phyloP scores from a whole-genome alignment of 2,797 vertebrate species.

The Tokudaia muenninki region DNA sequence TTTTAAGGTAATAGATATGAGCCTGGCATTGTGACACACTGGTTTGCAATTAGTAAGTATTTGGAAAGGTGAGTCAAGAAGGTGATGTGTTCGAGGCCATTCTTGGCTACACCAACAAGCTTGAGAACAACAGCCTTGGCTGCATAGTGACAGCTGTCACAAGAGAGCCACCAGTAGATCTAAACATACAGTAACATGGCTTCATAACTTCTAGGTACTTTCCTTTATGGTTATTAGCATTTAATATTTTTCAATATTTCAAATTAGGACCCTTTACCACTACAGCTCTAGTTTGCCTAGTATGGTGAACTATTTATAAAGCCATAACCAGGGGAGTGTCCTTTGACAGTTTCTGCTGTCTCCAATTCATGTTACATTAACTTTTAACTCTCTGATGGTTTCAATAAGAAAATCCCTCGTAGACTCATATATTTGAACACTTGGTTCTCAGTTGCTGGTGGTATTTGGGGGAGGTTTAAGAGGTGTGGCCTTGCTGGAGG shows the following conservation, averaged over 20 bases:
- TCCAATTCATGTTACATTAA: conserved; percentile 42
- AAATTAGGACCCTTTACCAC: conserved; percentile 52
- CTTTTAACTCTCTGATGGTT: not conserved
- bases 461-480: too few relatives aligned
- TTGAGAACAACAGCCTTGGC: not conserved
- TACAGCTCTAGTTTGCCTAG: conserved; percentile 36
- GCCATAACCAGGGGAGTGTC: not conserved
- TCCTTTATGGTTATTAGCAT: conserved; percentile 43
- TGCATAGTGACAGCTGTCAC: not conserved
- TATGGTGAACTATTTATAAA: not conserved
- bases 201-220: conserved; percentile 32
- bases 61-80: not conserved
- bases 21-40: not conserved
- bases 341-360: conserved; percentile 2
- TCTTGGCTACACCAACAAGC: not conserved
- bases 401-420: not conserved
- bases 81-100: not conserved
- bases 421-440: not conserved
- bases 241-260: conserved; percentile 31
- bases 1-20: conserved; percentile 6
- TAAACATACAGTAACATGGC: not conserved
- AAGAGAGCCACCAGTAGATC: not conserved
- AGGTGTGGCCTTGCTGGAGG: not conserved
- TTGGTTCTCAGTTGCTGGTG: not conserved
- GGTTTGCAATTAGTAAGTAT: not conserved